These are phyloP conservation scores for Etheostoma nigrum DNA, from an alignment of 2,797 vertebrate genomes.

Conservation along the genomic window DNA sequence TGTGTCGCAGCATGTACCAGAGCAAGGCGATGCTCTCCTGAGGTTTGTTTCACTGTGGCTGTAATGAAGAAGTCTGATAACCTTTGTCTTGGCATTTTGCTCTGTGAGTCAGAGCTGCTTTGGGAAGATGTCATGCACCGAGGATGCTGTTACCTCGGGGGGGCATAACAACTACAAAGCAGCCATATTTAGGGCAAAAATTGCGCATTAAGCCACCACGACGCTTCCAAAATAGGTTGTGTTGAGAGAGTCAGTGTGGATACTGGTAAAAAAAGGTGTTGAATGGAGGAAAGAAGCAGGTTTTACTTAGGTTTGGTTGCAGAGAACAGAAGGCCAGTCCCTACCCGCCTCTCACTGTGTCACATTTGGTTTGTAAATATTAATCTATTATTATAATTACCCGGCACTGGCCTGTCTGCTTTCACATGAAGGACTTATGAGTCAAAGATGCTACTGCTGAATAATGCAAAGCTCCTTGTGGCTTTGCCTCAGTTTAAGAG, in stretches of 20 bases:
- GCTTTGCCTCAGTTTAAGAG: slow-evolving; percentile 53
- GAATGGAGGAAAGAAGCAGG: slow-evolving; percentile 11
- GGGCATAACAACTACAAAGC: slow-evolving; percentile 48
- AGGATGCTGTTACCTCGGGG: slow-evolving; percentile 47
- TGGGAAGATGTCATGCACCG: slow-evolving; percentile 61
- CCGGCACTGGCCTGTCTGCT: slow-evolving; percentile 29
- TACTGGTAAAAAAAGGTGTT: slow-evolving; percentile 21
- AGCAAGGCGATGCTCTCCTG: slow-evolving; percentile 36
- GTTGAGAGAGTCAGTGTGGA: slow-evolving; percentile 21
- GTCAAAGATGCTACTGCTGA: slow-evolving; percentile 63
- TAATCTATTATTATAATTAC: slow-evolving; percentile 56
- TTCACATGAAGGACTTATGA: slow-evolving; percentile 44
- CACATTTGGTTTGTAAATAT: slow-evolving; percentile 62
- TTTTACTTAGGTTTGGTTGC: slow-evolving; percentile 13
- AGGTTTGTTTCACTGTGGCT: slow-evolving; percentile 52
- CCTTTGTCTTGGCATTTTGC: slow-evolving; percentile 76
- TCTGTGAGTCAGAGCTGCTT: slow-evolving; percentile 72
- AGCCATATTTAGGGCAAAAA: slow-evolving; percentile 58
- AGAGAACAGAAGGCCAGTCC: slow-evolving; percentile 14
- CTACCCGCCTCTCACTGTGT: slow-evolving; percentile 21
- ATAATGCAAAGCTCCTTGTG: slow-evolving; percentile 62
- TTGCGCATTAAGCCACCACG: slow-evolving; percentile 44
- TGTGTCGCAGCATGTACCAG: slow-evolving; percentile 25
- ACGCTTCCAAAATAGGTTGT: slow-evolving; percentile 41
- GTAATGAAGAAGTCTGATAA: slow-evolving; percentile 63